Conservation (phyloP, 2,113 vertebrate species). For the Notarius quadriscutis region DNA sequence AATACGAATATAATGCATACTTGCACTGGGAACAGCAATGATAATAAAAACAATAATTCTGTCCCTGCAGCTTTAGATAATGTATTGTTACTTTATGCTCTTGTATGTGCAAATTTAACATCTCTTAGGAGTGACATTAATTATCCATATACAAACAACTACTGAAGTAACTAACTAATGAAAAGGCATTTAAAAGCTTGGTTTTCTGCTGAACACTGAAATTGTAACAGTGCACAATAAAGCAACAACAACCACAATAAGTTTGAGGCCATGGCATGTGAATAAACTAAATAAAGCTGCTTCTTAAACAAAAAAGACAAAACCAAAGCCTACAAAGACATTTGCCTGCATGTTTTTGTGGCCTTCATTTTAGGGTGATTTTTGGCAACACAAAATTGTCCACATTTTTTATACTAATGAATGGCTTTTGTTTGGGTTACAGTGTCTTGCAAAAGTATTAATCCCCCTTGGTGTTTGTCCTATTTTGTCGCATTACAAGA, state of each 20-base stretch:
- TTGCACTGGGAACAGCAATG: background rate
- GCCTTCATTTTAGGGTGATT: conserved; percentile 40
- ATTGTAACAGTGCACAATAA: conserved; percentile 39
- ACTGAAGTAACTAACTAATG: conserved; percentile 18
- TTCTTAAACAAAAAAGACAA: conserved; percentile 40
- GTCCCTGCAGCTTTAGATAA: conserved; percentile 10
- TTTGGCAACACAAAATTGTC: conserved; percentile 17
- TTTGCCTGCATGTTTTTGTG: conserved; percentile 14
- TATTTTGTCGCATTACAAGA: too few relatives aligned
- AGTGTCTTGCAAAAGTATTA: too few relatives aligned
- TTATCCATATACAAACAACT: conserved; percentile 6
- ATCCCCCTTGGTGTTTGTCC: too few relatives aligned
- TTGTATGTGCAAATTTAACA: conserved; percentile 28
- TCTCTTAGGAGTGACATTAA: background rate
- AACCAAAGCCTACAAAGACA: conserved; percentile 27
- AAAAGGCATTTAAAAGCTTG: conserved; percentile 48
- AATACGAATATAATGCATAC: conserved; percentile 12
- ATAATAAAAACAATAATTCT: conserved; percentile 10
- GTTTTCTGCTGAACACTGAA: conserved; percentile 31
- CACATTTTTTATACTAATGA: conserved; percentile 19
- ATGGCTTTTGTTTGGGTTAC: conserved; percentile 43
- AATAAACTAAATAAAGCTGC: background rate
- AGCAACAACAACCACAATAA: conserved; percentile 24
- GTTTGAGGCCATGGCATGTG: background rate
- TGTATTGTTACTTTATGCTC: background rate